Conservation (phyloP, 2,113 vertebrate genomes). For the Thamnaconus septentrionalis region DNA sequence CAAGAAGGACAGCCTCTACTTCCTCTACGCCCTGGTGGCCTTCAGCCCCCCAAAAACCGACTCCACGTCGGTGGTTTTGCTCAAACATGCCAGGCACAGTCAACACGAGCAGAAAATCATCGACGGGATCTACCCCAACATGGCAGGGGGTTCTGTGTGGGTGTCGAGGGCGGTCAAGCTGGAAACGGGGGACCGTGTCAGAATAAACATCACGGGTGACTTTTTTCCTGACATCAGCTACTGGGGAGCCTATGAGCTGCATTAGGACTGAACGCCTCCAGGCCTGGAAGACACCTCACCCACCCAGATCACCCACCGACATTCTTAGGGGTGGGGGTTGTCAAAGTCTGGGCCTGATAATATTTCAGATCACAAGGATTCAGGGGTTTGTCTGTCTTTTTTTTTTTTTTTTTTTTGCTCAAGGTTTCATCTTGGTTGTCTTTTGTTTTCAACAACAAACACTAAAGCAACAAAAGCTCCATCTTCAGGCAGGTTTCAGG, state of each 20-base stretch:
- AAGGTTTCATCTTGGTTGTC: too few species aligned
- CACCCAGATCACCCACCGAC: too few species aligned
- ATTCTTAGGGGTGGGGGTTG: too few species aligned
- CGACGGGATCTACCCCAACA: not conserved
- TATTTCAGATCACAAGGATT: not conserved
- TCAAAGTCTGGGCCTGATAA: too few species aligned
- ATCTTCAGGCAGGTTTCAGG: too few species aligned
- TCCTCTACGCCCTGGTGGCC: conserved; percentile 61
- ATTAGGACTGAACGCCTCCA: not conserved
- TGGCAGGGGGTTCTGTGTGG: conserved; percentile 21
- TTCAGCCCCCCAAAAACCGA: fast-evolving
- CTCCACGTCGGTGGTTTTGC: conserved; percentile 26
- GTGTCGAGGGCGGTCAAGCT: conserved; percentile 49
- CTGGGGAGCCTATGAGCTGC: conserved; percentile 64
- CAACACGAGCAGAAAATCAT: fast-evolving
- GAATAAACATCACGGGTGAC: conserved; percentile 20
- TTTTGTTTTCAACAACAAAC: too few species aligned
- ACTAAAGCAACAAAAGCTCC: too few species aligned
- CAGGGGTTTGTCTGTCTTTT: not conserved
- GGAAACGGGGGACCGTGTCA: conserved; percentile 25
- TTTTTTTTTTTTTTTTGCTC: too few species aligned
- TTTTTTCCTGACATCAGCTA: conserved; percentile 24
- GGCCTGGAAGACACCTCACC: too few species aligned
- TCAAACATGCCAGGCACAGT: fast-evolving
- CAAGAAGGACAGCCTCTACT: conserved; percentile 30